phyloP scores from a whole-genome alignment of 1,140 invertebrate genomes.

The Drosophila repletoides region DNA sequence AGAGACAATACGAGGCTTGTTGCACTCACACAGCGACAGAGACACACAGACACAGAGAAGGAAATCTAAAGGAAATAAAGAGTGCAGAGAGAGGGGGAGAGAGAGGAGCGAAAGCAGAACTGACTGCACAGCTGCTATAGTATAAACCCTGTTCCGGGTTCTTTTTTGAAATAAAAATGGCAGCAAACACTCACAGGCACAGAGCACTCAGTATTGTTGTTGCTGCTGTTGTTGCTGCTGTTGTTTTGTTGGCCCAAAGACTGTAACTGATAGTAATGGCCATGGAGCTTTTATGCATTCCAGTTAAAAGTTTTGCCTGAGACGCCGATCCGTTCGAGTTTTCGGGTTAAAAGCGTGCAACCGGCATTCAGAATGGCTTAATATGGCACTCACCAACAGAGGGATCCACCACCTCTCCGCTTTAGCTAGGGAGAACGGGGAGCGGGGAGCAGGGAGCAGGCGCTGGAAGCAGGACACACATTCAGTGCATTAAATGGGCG shows the following conservation, averaged over 20 bases:
- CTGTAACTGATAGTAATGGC: constrained; percentile 76
- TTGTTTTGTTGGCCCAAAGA: constrained; percentile 13
- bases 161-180: constrained; percentile 74
- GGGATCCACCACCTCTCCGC: background rate
- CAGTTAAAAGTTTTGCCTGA: constrained; percentile 74
- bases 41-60: constrained; percentile 5
- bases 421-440: too few relatives aligned
- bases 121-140: constrained; percentile 67
- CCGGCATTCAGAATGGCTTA: constrained; percentile 61
- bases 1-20: constrained; percentile 28
- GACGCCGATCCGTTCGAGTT: constrained; percentile 64
- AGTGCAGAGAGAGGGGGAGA: background rate
- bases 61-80: background rate
- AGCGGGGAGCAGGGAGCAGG: background rate
- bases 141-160: constrained; percentile 43
- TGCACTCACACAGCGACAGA: constrained; percentile 10
- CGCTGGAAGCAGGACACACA: constrained; percentile 23
- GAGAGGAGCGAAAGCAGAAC: background rate
- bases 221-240: constrained; percentile 30
- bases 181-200: constrained; percentile 59
- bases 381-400: constrained; percentile 41
- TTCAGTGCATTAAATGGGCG: constrained; percentile 48
- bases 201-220: constrained; percentile 3
- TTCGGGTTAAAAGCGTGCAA: constrained; percentile 69
- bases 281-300: constrained; percentile 61